Evolutionary conservation across 1,140 invertebrate species (phyloP), one percentile per base, ranked within the genome.

Genomic region (Pseudomyrmex gracilis): DNA sequence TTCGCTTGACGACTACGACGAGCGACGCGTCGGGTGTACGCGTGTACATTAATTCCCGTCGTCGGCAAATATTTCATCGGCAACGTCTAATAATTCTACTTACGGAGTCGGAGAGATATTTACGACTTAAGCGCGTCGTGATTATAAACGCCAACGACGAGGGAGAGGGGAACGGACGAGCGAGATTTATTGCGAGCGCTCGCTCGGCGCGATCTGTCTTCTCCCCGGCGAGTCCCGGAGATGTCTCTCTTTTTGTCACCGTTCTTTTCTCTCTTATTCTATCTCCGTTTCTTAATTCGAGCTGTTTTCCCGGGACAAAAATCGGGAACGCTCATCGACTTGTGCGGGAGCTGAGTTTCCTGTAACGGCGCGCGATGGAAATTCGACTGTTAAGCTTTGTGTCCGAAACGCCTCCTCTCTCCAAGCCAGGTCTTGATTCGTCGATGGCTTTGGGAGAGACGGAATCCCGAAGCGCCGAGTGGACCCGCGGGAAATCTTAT

Each of bases 401-500:
- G 53, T 85, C 64, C 77, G 77, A 85, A 86, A 84, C 60, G 8
- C 43, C 43, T 80, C 13, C 53, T 80, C 82, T 22, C 73, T n/a
- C n/a, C n/a, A n/a, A n/a, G n/a, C n/a, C n/a, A n/a, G 51, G 47
- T 60, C 47, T 73, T 83, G 74, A 78, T 80, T 82, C 83, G 66
- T n/a, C 66, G 77, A 51, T 77, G 61, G 58, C 20, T 60, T 34
- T 34, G 34, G 34, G 58, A 53, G 22, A 24, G 43, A 64, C 12
- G 20, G 58, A 47, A 55, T 45, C 49, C 63, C 80, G 82, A 61
- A 78, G 66, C 47, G 61, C n/a, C 51, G 64, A 86, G 83, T 78
- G 82, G 80, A 74, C 82, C 83, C 85, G 43, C 85, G 83, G 82
- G 83, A 86, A 86, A 85, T 85, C 83, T 85, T 82, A 60, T 45